Evolutionary conservation across 2,113 vertebrate genomes (phyloP).

Genomic region (Dasyurus viverrinus): DNA sequence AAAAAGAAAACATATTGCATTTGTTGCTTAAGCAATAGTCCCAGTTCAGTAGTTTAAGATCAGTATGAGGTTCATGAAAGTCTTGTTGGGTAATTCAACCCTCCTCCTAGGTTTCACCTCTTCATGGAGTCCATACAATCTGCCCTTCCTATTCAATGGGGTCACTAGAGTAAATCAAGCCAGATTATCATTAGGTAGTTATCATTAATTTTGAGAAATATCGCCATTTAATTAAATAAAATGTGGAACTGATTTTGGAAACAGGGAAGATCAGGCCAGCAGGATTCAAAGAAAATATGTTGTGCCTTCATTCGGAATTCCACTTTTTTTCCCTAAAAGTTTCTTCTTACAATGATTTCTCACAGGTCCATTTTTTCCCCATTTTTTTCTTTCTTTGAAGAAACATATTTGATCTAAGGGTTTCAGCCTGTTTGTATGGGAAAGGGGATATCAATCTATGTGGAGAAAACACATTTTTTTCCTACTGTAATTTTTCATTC

Average conservation of each 20-base stretch:
- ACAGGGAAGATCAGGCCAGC: neutral
- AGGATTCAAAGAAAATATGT: constrained; percentile 41
- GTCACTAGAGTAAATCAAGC: constrained; percentile 61
- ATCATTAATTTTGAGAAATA: constrained; percentile 64
- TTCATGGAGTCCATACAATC: constrained; percentile 51
- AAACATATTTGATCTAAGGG: neutral
- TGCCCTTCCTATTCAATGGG: constrained; percentile 21
- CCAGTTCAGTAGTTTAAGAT: constrained; percentile 25
- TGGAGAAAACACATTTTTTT: neutral
- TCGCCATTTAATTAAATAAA: constrained; percentile 69
- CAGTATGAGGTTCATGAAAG: constrained; percentile 61
- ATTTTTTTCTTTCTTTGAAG: neutral
- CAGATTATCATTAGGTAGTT: constrained; percentile 55
- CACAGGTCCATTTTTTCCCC: neutral
- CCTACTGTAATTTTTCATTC: neutral
- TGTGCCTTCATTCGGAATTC: constrained; percentile 14
- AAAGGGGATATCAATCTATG: neutral
- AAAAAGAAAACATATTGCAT: constrained; percentile 17
- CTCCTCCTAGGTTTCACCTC: constrained; percentile 40
- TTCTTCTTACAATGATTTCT: constrained; percentile 37
- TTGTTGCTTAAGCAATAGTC: constrained; percentile 44
- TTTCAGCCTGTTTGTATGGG: neutral
- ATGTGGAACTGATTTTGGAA: constrained; percentile 34
- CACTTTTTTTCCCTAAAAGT: constrained; percentile 39
- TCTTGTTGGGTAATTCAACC: constrained; percentile 62